phyloP scores from a whole-genome alignment of 1,140 invertebrate genomes.

The Luehdorfia chinensis region DNA sequence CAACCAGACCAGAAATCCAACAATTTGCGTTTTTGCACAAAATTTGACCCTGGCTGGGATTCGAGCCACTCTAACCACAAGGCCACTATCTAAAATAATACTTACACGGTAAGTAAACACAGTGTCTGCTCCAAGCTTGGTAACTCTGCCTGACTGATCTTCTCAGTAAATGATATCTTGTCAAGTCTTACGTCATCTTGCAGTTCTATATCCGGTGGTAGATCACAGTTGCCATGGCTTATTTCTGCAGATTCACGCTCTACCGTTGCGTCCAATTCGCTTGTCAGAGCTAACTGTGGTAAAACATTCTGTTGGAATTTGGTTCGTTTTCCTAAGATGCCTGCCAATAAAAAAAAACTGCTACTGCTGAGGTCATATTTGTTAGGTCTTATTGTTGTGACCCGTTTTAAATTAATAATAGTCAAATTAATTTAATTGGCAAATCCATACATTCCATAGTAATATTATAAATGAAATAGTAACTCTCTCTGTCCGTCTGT shows the following conservation, averaged over 20 bases:
- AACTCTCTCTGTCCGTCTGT: too few species aligned
- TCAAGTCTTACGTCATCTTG: slow-evolving; percentile 92
- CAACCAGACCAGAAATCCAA: too few species aligned
- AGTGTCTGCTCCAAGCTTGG: slow-evolving; percentile 87
- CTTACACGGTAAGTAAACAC: slow-evolving; percentile 83
- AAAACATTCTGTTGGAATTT: slow-evolving; percentile 89
- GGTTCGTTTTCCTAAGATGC: slow-evolving; percentile 92
- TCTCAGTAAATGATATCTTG: slow-evolving; percentile 84
- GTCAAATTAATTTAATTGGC: too few species aligned
- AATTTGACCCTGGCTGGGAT: too few species aligned
- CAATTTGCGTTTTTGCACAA: too few species aligned
- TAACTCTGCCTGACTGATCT: slow-evolving; percentile 78
- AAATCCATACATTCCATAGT: too few species aligned
- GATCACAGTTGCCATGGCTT: slow-evolving; percentile 60
- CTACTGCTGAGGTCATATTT: neutral
- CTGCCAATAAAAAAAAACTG: slow-evolving; percentile 57
- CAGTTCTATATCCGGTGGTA: slow-evolving; percentile 82
- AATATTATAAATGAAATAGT: too few species aligned
- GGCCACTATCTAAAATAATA: too few species aligned
- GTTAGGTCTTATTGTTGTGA: neutral
- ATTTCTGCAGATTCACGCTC: slow-evolving; percentile 62
- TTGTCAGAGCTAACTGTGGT: slow-evolving; percentile 87
- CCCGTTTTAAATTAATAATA: too few species aligned
- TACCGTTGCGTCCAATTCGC: slow-evolving; percentile 73
- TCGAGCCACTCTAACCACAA: too few species aligned